A percentile compares a stretch with the other conserved stretches of the same genome.
phyloP scores from a whole-genome alignment of 2,888 invertebrate genomes.

The Terebella lapidaria region DNA sequence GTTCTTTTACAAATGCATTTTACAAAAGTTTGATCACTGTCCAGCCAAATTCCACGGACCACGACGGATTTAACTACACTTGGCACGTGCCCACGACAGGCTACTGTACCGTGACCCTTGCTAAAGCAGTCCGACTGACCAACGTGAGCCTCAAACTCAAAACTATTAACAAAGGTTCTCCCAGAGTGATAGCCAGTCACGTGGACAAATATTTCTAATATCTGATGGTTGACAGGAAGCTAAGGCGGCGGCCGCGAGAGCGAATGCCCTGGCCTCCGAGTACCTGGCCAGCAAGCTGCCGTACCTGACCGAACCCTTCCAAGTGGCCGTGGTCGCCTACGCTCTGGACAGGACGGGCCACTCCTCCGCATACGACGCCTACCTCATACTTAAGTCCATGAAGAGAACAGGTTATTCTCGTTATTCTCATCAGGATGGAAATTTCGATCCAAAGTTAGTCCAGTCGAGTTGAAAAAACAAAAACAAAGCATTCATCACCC shows the following conservation, averaged over 20 bases:
- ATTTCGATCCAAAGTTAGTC: too few species aligned
- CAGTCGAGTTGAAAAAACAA: too few species aligned
- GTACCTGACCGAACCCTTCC: neutral
- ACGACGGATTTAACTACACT: neutral
- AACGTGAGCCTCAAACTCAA: too few species aligned
- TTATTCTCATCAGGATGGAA: too few species aligned
- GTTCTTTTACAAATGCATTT: neutral
- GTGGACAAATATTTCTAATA: neutral
- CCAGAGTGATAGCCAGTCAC: neutral
- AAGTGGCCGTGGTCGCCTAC: constrained; percentile 67
- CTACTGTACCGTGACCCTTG: neutral
- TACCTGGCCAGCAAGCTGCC: constrained; percentile 5
- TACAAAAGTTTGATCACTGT: too few species aligned
- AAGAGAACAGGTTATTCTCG: neutral
- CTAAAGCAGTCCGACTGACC: neutral
- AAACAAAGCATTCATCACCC: too few species aligned
- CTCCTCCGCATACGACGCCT: constrained; percentile 1
- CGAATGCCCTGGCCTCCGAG: neutral
- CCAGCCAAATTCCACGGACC: neutral
- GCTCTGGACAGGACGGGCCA: constrained; percentile 67
- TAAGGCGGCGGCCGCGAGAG: constrained; percentile 6
- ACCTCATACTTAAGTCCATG: constrained; percentile 2
- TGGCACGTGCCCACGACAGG: neutral
- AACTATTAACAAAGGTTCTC: too few species aligned
- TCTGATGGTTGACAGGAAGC: constrained; percentile 13